A percentile compares a stretch with the other conserved stretches of the same genome.
Conservation (phyloP, 2,888 invertebrate species). For the Flabesymbios commensalis region DNA sequence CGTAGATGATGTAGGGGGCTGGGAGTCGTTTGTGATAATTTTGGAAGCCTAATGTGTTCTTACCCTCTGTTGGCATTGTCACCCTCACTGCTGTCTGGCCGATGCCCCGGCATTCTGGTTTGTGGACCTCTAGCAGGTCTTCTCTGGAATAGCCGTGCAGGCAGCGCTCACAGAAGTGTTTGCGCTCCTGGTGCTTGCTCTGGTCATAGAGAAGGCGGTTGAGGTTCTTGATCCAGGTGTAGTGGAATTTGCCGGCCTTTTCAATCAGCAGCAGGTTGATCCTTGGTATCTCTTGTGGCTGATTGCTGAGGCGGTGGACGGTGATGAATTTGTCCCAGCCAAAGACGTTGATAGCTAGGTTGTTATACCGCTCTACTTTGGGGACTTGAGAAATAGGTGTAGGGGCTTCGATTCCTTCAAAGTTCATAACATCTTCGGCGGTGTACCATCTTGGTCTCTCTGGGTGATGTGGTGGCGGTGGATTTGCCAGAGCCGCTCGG, state of each 20-base stretch:
- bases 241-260: constrained; percentile 17
- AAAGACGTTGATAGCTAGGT: constrained; percentile 17
- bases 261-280: constrained; percentile 18
- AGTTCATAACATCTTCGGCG: constrained; percentile 1
- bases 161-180: constrained; percentile 21
- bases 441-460: constrained; percentile 3
- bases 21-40: constrained; percentile 20
- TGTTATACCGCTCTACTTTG: no score
- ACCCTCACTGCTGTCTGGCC: constrained; percentile 12
- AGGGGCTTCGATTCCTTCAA: constrained; percentile 14
- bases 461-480: neutral
- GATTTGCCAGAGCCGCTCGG: neutral
- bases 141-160: constrained; percentile 17
- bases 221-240: constrained; percentile 21
- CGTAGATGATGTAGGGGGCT: constrained; percentile 22
- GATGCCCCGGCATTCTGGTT: constrained; percentile 17
- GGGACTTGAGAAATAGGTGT: constrained; percentile 17
- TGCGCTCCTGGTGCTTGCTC: constrained; percentile 1
- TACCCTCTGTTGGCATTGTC: constrained; percentile 18
- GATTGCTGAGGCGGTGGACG: neutral
- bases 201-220: constrained; percentile 11
- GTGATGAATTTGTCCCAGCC: constrained; percentile 19
- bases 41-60: constrained; percentile 17
- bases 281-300: neutral
- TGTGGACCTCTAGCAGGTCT: constrained; percentile 19